Evolutionary conservation across 2,113 vertebrate species (phyloP).

Genomic region (Gallinago paraguaiae): DNA sequence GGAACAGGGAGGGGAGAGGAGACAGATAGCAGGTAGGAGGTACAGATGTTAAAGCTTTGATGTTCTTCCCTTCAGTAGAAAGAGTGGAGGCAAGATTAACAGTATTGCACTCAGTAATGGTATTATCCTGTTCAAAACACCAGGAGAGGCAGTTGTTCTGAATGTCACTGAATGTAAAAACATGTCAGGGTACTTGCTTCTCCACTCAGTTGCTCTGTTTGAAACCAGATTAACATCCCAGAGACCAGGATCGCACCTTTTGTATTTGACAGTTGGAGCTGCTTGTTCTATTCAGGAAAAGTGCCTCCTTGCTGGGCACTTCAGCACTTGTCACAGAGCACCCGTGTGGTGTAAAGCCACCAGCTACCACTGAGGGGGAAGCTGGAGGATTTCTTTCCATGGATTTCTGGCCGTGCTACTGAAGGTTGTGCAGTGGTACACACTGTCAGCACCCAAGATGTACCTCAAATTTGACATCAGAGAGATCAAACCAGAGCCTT

Average conservation of each 20-base stretch:
- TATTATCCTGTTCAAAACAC: conserved; percentile 3
- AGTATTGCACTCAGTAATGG: neutral
- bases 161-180: neutral
- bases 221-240: neutral
- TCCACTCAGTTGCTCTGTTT: neutral
- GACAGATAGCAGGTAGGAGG: neutral
- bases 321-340: neutral
- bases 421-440: neutral
- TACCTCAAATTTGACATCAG: neutral
- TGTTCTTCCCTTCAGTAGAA: neutral
- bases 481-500: neutral
- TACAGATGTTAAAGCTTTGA: neutral
- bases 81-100: neutral
- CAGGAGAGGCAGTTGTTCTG: neutral
- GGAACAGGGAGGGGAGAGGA: neutral
- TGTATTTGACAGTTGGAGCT: neutral
- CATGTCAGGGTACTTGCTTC: neutral
- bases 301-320: neutral
- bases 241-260: neutral
- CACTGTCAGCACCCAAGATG: neutral
- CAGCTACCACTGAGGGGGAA: neutral
- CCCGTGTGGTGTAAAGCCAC: neutral
- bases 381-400: neutral
- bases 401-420: neutral
- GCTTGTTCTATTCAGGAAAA: neutral